Percentiles rank a stretch among this genome's conserved stretches.
phyloP scores from a whole-genome alignment of 2,888 invertebrate species.

The Callosobruchus maculatus region DNA sequence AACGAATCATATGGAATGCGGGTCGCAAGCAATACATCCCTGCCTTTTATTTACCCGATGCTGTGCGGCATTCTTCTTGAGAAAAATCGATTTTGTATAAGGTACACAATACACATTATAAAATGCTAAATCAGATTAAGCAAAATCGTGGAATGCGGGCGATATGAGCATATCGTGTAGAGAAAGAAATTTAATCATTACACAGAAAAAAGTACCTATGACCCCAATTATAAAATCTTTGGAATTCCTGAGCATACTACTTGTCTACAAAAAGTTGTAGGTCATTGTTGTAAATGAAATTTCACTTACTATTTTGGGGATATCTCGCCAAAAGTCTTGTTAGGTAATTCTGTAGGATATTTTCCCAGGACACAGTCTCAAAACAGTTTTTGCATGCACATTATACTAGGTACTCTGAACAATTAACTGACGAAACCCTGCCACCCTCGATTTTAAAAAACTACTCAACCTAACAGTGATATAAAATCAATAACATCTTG shows the following conservation, averaged over 20 bases:
- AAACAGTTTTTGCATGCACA: neutral
- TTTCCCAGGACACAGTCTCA: neutral
- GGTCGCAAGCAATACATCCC: constrained; percentile 11
- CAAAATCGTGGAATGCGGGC: neutral
- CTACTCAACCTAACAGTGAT: neutral
- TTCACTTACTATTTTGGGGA: neutral
- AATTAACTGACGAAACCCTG: neutral
- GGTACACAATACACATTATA: neutral
- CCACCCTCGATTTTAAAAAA: neutral
- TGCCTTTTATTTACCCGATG: too few relatives aligned
- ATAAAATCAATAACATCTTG: neutral
- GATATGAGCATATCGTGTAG: neutral
- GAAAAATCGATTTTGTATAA: neutral
- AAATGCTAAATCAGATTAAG: neutral
- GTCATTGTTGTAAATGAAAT: neutral
- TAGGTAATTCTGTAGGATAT: neutral
- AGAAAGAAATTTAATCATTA: neutral
- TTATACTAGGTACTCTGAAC: neutral
- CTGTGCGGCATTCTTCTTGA: too few relatives aligned
- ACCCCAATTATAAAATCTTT: constrained; percentile 46
- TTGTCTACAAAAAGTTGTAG: constrained; percentile 25
- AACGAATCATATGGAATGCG: constrained; percentile 27
- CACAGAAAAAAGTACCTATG: constrained; percentile 41
- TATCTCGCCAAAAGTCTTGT: neutral
- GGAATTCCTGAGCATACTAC: constrained; percentile 43